phyloP scores from a whole-genome alignment of 2,113 vertebrate species.

The Choloepus hoffmanni region DNA sequence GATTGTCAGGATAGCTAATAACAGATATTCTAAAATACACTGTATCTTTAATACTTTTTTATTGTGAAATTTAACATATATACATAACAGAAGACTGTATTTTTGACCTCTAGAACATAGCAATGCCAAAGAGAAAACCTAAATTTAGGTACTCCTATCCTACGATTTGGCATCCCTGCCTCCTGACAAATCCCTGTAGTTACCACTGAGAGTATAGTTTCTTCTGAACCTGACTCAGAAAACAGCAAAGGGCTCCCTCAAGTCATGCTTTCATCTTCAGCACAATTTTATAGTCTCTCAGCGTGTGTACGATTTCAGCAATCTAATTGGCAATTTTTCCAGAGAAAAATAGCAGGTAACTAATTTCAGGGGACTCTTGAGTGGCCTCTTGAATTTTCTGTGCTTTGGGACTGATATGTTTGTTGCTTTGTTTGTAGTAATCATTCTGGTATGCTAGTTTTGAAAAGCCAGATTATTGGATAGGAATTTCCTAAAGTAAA shows the following conservation, averaged over 20 bases:
- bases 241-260: neutral
- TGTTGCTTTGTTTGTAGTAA: neutral
- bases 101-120: neutral
- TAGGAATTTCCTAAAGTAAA: neutral
- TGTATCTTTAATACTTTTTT: neutral
- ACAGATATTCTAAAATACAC: neutral
- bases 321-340: neutral
- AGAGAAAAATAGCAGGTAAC: neutral
- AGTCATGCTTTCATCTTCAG: neutral
- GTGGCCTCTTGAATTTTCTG: neutral
- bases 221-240: neutral
- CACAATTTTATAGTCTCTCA: neutral
- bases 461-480: neutral
- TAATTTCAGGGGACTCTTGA: neutral
- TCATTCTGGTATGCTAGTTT: neutral
- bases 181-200: neutral
- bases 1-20: neutral
- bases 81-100: too few species aligned
- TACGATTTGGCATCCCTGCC: neutral
- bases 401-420: neutral
- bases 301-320: neutral
- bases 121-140: neutral
- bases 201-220: neutral
- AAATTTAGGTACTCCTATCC: neutral
- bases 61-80: too few species aligned